phyloP scores from a whole-genome alignment of 1,140 invertebrate species.

The Drosophila kanapiae region DNA sequence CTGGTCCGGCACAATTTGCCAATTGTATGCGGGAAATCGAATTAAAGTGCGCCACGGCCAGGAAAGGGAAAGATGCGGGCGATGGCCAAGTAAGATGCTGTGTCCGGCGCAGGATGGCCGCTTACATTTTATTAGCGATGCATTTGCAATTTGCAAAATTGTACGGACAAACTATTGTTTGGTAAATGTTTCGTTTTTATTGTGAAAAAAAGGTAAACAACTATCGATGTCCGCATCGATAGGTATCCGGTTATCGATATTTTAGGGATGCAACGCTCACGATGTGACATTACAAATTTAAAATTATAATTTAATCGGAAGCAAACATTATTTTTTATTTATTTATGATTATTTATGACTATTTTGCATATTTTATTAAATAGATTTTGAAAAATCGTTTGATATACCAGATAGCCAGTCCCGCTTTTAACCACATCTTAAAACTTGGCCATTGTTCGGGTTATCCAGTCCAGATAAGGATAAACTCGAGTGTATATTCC shows the following conservation, averaged over 20 bases:
- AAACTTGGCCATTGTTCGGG: constrained; percentile 16
- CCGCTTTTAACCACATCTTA: background rate
- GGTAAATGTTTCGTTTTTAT: constrained; percentile 42
- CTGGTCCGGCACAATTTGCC: constrained; percentile 35
- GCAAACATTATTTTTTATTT: no score
- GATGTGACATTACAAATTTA: background rate
- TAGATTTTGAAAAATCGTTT: background rate
- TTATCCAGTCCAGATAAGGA: constrained; percentile 78
- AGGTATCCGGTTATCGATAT: constrained; percentile 7
- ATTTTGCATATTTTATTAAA: background rate
- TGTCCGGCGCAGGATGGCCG: constrained; percentile 4
- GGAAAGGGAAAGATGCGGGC: background rate
- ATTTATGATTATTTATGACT: no score
- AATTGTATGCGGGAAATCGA: constrained; percentile 28
- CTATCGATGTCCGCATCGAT: constrained; percentile 38
- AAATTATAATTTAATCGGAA: no score
- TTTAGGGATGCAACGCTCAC: constrained; percentile 6
- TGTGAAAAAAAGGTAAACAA: constrained; percentile 50
- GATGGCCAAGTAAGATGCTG: constrained; percentile 3
- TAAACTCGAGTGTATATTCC: constrained; percentile 76
- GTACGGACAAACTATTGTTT: constrained; percentile 24
- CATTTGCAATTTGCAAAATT: constrained; percentile 14
- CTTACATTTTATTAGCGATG: constrained; percentile 28
- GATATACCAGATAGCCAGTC: background rate
- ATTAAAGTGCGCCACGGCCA: constrained; percentile 9